A percentile compares a stretch with the other conserved stretches of the same genome.
These are phyloP conservation scores for Sebastes minor DNA, from an alignment of 2,797 vertebrate genomes.

Conservation along the genomic window DNA sequence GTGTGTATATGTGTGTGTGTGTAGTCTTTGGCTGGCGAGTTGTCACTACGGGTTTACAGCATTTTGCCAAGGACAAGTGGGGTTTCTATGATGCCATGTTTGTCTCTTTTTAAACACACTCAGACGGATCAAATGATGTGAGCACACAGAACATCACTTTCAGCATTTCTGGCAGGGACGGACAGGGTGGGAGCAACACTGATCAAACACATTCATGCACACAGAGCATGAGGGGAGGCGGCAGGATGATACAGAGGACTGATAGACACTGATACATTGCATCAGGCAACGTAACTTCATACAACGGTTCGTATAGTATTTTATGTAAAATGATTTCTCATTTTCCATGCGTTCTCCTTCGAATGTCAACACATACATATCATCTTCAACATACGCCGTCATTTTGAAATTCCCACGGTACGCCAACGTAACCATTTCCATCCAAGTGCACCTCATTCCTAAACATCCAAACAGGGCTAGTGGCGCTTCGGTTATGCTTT, in stretches of 20 bases:
- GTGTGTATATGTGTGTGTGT: conserved; percentile 5
- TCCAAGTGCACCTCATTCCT: too few relatives aligned
- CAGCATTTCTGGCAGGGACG: conserved; percentile 47
- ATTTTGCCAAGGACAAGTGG: conserved; percentile 62
- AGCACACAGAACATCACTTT: conserved; percentile 56
- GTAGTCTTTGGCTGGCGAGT: conserved; percentile 43
- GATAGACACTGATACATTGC: background rate
- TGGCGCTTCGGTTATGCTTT: too few relatives aligned
- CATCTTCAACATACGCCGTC: too few relatives aligned
- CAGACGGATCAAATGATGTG: conserved; percentile 61
- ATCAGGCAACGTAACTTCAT: background rate
- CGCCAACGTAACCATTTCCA: too few relatives aligned
- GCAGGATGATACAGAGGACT: background rate
- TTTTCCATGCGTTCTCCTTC: too few relatives aligned
- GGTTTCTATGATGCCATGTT: conserved; percentile 59
- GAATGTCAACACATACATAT: too few relatives aligned
- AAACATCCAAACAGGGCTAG: too few relatives aligned
- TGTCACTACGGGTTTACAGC: conserved; percentile 55
- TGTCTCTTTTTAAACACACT: conserved; percentile 55
- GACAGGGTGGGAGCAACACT: conserved; percentile 11
- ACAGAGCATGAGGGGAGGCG: background rate
- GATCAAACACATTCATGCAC: conserved; percentile 49
- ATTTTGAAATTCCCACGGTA: too few relatives aligned
- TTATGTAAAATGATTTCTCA: too few relatives aligned
- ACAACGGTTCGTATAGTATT: too few relatives aligned